phyloP scores from a whole-genome alignment of 64 coral and sea anemone species.

The Platygyra sinensis region DNA sequence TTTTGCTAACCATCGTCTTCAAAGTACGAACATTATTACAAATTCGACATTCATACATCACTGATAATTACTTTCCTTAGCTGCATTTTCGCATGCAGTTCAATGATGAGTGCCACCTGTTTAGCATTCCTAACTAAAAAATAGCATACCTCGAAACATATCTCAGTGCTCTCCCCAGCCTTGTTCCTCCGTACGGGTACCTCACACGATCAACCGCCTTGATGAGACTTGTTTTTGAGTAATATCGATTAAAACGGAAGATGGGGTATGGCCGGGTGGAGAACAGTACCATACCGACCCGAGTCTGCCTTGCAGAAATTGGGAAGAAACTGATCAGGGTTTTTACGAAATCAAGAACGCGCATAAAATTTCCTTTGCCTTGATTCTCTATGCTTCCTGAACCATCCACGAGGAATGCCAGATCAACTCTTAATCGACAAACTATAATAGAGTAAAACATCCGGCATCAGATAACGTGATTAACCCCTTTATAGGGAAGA shows the following conservation, averaged over 20 bases:
- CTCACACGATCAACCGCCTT: conserved; percentile 16
- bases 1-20: no score
- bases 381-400: conserved; percentile 13
- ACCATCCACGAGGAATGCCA: conserved; percentile 55
- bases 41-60: no score
- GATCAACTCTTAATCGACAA: conserved; percentile 15
- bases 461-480: no score
- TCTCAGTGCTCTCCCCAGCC: conserved; percentile 40
- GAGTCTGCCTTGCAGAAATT: conserved; percentile 19
- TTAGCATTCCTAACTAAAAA: not conserved
- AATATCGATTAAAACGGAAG: conserved; percentile 17
- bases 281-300: conserved; percentile 36
- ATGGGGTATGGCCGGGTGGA: not conserved
- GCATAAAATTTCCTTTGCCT: conserved; percentile 4
- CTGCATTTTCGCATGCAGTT: no score
- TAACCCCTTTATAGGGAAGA: not conserved
- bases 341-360: conserved; percentile 36
- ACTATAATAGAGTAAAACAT: conserved; percentile 1
- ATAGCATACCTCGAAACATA: conserved; percentile 38
- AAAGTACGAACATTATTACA: no score
- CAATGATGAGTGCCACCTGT: not conserved
- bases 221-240: not conserved
- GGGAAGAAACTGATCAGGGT: conserved; percentile 38
- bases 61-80: no score
- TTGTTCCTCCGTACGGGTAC: conserved; percentile 11